Percentiles rank a stretch among this genome's conserved stretches.
Conservation (phyloP, 2,113 vertebrate genomes). For the Corvus cornix region DNA sequence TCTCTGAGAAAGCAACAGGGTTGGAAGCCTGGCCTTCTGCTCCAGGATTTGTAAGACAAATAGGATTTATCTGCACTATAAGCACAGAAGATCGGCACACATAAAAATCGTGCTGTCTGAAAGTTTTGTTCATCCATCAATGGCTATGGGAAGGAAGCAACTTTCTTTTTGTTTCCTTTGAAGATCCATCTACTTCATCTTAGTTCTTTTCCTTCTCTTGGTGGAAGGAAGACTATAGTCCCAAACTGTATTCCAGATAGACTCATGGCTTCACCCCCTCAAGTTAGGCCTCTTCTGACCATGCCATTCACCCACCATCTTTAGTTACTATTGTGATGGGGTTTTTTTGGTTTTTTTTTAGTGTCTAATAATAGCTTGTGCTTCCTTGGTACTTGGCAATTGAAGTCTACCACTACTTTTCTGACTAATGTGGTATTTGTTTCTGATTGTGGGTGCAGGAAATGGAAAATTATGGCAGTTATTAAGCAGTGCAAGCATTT, state of each 20-base stretch:
- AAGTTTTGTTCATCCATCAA: neutral
- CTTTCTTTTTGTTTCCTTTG: neutral
- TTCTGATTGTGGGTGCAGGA: neutral
- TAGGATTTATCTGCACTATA: neutral
- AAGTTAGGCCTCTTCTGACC: neutral
- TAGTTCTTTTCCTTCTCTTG: neutral
- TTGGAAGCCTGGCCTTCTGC: neutral
- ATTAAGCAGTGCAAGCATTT: neutral
- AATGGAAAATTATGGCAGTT: neutral
- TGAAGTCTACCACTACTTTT: neutral
- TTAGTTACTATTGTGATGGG: neutral
- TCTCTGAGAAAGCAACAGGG: neutral
- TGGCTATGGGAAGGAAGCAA: neutral
- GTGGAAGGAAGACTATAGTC: neutral
- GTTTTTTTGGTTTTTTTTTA: neutral
- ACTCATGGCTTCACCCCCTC: neutral
- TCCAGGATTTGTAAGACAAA: neutral
- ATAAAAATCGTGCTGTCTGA: neutral
- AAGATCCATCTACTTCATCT: neutral
- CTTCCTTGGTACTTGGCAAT: neutral
- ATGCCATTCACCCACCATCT: neutral
- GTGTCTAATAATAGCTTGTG: neutral
- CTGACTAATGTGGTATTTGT: neutral
- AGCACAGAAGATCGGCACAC: neutral
- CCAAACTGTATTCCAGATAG: neutral